These are phyloP conservation scores for Heliocidaris erythrogramma DNA, from an alignment of 35 echinoderm and acorn worm genomes.

Conservation along the genomic window DNA sequence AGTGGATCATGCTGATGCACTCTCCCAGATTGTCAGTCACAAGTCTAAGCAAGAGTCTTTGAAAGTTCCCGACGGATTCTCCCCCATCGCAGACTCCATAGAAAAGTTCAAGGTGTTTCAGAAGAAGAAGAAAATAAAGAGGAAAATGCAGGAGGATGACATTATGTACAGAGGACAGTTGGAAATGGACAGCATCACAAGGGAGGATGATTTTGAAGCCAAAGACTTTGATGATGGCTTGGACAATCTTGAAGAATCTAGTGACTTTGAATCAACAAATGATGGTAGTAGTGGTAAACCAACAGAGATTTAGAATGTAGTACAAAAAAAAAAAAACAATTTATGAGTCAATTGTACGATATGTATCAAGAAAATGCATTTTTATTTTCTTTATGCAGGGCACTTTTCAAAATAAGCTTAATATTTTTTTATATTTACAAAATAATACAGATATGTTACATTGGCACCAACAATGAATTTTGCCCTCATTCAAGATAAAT, in stretches of 20 bases:
- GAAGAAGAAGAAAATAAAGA: conserved; percentile 53
- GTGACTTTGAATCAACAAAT: conserved; percentile 17
- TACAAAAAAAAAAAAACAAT: no score
- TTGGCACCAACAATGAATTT: no score
- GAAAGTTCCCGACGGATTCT: background rate
- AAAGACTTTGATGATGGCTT: background rate
- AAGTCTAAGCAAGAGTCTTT: background rate
- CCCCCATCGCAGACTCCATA: background rate
- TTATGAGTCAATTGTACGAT: no score
- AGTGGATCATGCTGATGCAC: conserved; percentile 55
- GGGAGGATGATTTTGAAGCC: background rate
- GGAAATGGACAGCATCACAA: background rate
- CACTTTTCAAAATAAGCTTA: no score
- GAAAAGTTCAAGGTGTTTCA: conserved; percentile 57
- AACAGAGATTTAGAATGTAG: no score
- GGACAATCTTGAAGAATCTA: background rate
- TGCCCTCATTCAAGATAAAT: no score
- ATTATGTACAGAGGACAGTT: conserved; percentile 49
- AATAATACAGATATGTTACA: no score
- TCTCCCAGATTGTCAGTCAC: background rate
- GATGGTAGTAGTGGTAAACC: background rate
- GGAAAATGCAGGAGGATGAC: conserved; percentile 29
- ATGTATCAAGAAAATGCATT: no score
- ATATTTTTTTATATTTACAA: no score
- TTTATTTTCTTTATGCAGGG: no score